A percentile compares a stretch with the other conserved stretches of the same genome.
Conservation (phyloP, 2,888 invertebrate species). For the Nycteola revayana region DNA sequence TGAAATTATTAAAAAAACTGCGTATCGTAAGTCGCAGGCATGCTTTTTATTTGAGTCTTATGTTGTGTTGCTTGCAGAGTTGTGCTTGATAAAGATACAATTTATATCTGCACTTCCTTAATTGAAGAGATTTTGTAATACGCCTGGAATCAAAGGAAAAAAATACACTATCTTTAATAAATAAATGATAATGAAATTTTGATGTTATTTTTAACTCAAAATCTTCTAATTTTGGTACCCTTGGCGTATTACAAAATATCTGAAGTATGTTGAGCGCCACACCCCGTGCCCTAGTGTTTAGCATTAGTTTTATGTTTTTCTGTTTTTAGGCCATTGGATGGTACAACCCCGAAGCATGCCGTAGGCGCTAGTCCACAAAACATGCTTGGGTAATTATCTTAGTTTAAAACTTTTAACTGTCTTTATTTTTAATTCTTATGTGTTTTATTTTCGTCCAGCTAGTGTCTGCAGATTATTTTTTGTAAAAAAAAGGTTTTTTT, state of each 20-base stretch:
- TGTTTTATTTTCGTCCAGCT: constrained; percentile 1
- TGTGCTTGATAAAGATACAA: constrained; percentile 31
- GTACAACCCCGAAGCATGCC: constrained; percentile 80
- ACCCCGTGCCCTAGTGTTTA: constrained; percentile 53
- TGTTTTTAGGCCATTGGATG: constrained; percentile 86
- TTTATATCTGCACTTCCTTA: constrained; percentile 28
- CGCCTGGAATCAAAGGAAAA: constrained; percentile 16
- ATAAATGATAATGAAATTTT: background rate
- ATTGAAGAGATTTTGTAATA: constrained; percentile 31
- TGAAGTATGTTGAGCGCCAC: constrained; percentile 32
- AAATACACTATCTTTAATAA: background rate
- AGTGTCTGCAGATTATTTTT: background rate
- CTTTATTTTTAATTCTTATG: constrained; percentile 13
- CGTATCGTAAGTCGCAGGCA: constrained; percentile 11
- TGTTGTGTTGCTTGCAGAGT: constrained; percentile 38
- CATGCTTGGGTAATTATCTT: constrained; percentile 84
- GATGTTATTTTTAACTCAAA: background rate
- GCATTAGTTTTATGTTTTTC: constrained; percentile 76
- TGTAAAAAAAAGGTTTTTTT: background rate
- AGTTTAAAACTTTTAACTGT: constrained; percentile 15
- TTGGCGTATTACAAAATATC: constrained; percentile 47
- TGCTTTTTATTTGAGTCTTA: constrained; percentile 17
- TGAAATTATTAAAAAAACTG: no score
- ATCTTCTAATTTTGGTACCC: no score
- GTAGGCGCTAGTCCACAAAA: constrained; percentile 82